phyloP scores from a whole-genome alignment of 1,140 invertebrate species.

The Magallana ariakensis region DNA sequence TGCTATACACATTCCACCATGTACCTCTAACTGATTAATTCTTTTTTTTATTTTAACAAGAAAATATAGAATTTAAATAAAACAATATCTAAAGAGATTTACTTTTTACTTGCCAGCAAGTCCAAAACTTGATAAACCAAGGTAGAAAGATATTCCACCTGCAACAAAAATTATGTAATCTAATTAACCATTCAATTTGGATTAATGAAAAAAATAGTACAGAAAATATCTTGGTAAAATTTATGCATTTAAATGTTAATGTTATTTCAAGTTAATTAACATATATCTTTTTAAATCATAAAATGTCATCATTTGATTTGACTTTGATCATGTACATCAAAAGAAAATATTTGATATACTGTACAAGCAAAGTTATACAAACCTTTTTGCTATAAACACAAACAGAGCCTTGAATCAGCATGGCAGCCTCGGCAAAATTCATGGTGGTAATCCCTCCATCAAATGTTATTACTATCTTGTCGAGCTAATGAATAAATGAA shows the following conservation, averaged over 20 bases:
- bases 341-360: background rate
- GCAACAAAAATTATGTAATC: slow-evolving; percentile 23
- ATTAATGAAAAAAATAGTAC: too few relatives aligned
- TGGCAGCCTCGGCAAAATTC: slow-evolving; percentile 82
- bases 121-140: slow-evolving; percentile 80
- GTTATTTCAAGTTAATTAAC: background rate
- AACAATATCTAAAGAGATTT: slow-evolving; percentile 52
- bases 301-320: too few relatives aligned
- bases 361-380: slow-evolving; percentile 1
- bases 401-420: slow-evolving; percentile 81
- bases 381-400: slow-evolving; percentile 82
- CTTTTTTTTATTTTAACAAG: too few relatives aligned
- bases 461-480: slow-evolving; percentile 72
- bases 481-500: slow-evolving; percentile 64
- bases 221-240: too few relatives aligned
- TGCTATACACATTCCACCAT: too few relatives aligned
- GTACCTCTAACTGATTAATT: too few relatives aligned
- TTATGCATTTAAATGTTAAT: too few relatives aligned
- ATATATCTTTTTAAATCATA: background rate
- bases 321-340: too few relatives aligned
- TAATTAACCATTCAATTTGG: too few relatives aligned
- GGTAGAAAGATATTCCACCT: slow-evolving; percentile 80
- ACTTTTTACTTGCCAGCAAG: slow-evolving; percentile 77
- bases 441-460: slow-evolving; percentile 78
- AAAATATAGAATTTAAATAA: too few relatives aligned